Evolutionary conservation across 2,797 vertebrate species (phyloP).

Genomic region (Phataginus tetradactyla): DNA sequence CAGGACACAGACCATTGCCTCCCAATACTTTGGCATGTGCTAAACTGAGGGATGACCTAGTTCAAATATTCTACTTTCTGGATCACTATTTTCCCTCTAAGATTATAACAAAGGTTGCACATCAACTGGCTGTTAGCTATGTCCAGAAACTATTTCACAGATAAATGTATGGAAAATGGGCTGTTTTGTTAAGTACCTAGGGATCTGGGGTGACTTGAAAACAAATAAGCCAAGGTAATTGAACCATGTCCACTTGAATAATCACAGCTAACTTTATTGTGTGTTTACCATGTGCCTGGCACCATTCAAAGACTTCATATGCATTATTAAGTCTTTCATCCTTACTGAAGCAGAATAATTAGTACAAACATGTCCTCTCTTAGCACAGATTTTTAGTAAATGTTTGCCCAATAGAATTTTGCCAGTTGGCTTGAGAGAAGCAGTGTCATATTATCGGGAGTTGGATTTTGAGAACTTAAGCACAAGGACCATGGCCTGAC

Average conservation of each 20-base stretch:
- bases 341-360: slow-evolving; percentile 24
- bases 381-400: slow-evolving; percentile 37
- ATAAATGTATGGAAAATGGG: neutral
- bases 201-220: neutral
- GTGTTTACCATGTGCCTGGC: neutral
- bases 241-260: neutral
- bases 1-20: neutral
- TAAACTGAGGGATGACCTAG: slow-evolving; percentile 33
- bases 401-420: slow-evolving; percentile 21
- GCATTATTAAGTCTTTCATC: slow-evolving; percentile 16
- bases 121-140: neutral
- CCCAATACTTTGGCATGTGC: neutral
- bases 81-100: slow-evolving; percentile 3
- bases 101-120: slow-evolving; percentile 1
- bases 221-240: slow-evolving; percentile 3
- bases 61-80: slow-evolving; percentile 34
- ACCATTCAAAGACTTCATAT: slow-evolving; percentile 1
- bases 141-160: slow-evolving; percentile 5
- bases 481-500: neutral
- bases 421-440: slow-evolving; percentile 37
- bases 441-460: neutral
- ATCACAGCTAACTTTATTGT: slow-evolving; percentile 25
- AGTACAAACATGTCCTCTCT: slow-evolving; percentile 2
- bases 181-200: neutral
- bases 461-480: neutral